These are phyloP conservation scores for Coelopa pilipes DNA, from an alignment of 2,888 invertebrate genomes.

Conservation along the genomic window DNA sequence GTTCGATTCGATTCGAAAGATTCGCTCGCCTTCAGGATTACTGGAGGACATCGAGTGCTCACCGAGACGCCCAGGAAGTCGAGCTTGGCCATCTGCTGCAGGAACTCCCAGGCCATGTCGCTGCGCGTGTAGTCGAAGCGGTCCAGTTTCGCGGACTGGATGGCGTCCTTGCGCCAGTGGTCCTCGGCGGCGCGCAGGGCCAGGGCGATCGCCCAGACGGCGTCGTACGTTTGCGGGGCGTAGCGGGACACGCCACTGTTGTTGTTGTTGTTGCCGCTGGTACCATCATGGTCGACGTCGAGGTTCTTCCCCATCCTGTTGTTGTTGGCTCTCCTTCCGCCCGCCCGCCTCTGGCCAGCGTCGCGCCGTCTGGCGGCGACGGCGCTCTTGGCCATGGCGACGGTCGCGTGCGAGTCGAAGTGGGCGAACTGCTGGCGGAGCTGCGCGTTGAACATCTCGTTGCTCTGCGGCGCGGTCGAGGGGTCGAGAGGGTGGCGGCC, in stretches of 20 bases:
- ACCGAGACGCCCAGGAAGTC: conserved; percentile 89
- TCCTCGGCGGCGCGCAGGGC: conserved; percentile 76
- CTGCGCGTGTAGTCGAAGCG: conserved; percentile 80
- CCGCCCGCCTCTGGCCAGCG: conserved; percentile 1
- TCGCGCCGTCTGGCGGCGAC: conserved; percentile 4
- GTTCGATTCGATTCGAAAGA: not conserved
- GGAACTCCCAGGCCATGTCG: conserved; percentile 78
- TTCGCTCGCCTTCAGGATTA: not conserved
- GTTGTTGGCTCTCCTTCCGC: conserved; percentile 38
- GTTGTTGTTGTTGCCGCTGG: conserved; percentile 12
- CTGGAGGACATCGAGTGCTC: no score
- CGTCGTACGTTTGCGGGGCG: conserved; percentile 87
- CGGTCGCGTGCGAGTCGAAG: conserved; percentile 44
- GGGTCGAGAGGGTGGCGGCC: no score
- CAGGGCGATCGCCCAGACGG: conserved; percentile 89
- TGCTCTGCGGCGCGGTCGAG: conserved; percentile 53
- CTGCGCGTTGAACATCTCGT: conserved; percentile 64
- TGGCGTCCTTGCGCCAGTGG: conserved; percentile 68
- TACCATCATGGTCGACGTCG: conserved; percentile 35
- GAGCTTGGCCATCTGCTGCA: conserved; percentile 77
- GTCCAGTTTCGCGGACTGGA: conserved; percentile 67
- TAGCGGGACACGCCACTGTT: conserved; percentile 71
- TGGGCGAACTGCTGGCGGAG: conserved; percentile 59
- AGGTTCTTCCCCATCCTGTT: conserved; percentile 43
- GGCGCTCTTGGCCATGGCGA: conserved; percentile 30